Conservation (phyloP, 2,797 vertebrate species). For the Hemibagrus guttatus region DNA sequence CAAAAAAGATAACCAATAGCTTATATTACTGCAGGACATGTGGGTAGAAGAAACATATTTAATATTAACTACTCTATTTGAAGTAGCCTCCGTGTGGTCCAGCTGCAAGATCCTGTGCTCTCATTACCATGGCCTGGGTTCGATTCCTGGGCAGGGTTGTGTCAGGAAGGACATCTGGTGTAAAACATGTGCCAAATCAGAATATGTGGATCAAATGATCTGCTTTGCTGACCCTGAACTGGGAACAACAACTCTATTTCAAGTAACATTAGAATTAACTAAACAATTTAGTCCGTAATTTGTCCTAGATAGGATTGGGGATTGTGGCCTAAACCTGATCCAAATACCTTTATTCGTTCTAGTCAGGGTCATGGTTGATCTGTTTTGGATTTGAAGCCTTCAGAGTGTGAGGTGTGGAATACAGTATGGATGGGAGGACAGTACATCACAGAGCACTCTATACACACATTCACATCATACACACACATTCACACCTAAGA, state of each 20-base stretch:
- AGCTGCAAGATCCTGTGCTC: no score
- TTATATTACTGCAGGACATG: background rate
- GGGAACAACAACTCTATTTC: background rate
- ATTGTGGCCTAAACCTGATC: background rate
- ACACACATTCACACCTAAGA: background rate
- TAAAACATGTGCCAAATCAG: no score
- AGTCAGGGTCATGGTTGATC: background rate
- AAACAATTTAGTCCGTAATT: background rate
- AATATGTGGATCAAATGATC: no score
- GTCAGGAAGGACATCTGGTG: no score
- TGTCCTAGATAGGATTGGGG: background rate
- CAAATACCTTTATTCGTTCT: background rate
- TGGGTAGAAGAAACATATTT: background rate
- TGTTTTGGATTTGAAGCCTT: background rate
- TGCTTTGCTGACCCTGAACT: no score
- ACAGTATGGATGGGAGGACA: background rate
- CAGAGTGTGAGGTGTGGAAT: background rate
- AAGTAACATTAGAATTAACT: background rate
- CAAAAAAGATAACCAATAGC: background rate
- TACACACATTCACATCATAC: background rate
- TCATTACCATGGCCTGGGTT: no score
- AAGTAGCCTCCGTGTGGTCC: background rate
- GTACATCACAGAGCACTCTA: background rate
- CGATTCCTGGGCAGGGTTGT: no score
- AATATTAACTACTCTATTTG: background rate